Evolutionary conservation across 2,797 vertebrate genomes (phyloP), one percentile per base, ranked within the genome.

Genomic region (Danio choprae): DNA sequence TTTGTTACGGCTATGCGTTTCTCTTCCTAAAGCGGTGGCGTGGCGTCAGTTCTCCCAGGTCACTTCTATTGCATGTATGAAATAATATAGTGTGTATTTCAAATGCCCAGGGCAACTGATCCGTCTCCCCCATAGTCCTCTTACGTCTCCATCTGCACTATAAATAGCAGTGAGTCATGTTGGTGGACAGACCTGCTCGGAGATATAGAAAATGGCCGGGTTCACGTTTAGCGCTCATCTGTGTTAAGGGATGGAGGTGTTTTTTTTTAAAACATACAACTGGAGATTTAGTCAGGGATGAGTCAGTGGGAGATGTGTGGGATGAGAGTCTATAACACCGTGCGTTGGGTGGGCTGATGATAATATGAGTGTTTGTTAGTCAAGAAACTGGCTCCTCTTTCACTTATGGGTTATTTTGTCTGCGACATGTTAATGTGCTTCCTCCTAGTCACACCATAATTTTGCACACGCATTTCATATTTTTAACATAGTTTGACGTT

Each of bases 81-180:
- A 63, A 80, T 74, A 73, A 74, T 56, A 56, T 4, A 58, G 36
- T 20, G 79, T 63, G 83, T 72, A 81, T 84, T 82, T 71, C 29
- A 72, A 51, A 46, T 69, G 64, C 74, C 12, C 4, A 12, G 83
- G 46, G 69, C 51, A 80, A 82, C 69, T 80, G 82, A 84, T 84
- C 77, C 50, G 53, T 80, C 50, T 80, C 71, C 16, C 43, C 55
- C 82, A 74, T 84, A 70, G 72, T 60, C 12, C 67, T 82, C 82
- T 79, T 69, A 70, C 15, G 77, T 77, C 73, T 83, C 70, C 55
- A 43, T 80, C 58, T 29, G 65, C 22, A 20, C 81, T 87, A 81
- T 81, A 84, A 85, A 85, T 86, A 87, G 78, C 82, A 36, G 55
- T 86, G 85, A 87, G 74, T 87, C 84, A 86, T 84, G 59, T 77